Conservation (phyloP, 2,888 invertebrate genomes). For the Augiades crinisus region DNA sequence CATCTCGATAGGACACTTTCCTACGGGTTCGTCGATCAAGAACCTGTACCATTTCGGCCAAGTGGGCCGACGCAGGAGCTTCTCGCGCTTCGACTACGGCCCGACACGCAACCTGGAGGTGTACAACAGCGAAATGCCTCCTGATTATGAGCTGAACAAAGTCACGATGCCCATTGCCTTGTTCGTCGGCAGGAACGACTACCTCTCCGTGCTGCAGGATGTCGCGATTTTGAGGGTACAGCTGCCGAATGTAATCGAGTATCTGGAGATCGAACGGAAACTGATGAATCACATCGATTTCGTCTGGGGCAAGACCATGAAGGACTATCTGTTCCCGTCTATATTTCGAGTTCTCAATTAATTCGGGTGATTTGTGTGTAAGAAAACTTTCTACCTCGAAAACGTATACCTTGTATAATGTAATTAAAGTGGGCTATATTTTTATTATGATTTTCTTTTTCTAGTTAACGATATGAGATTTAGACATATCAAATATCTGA, state of each 20-base stretch:
- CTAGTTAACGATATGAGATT: no score
- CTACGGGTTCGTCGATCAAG: conserved; percentile 46
- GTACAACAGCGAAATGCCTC: conserved; percentile 43
- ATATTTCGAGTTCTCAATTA: neutral
- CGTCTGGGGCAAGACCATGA: conserved; percentile 29
- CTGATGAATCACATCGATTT: conserved; percentile 48
- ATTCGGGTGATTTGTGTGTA: neutral
- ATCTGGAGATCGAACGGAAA: conserved; percentile 6
- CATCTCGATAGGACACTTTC: conserved; percentile 41
- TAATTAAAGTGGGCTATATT: no score
- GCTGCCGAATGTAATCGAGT: conserved; percentile 41
- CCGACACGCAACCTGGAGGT: conserved; percentile 35
- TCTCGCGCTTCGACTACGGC: conserved; percentile 50
- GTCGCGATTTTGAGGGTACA: conserved; percentile 33
- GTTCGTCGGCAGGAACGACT: conserved; percentile 44
- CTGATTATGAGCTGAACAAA: conserved; percentile 44
- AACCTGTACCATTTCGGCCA: conserved; percentile 46
- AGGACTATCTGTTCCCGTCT: neutral
- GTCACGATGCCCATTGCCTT: conserved; percentile 42
- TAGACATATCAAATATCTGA: no score
- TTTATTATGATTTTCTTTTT: no score
- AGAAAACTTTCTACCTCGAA: no score
- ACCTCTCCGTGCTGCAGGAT: conserved; percentile 42
- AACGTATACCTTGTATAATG: no score
- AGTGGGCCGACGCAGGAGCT: conserved; percentile 35